Percentiles rank a stretch among this genome's conserved stretches.
phyloP scores from a whole-genome alignment of 2,113 vertebrate genomes.

The Alectura lathami region DNA sequence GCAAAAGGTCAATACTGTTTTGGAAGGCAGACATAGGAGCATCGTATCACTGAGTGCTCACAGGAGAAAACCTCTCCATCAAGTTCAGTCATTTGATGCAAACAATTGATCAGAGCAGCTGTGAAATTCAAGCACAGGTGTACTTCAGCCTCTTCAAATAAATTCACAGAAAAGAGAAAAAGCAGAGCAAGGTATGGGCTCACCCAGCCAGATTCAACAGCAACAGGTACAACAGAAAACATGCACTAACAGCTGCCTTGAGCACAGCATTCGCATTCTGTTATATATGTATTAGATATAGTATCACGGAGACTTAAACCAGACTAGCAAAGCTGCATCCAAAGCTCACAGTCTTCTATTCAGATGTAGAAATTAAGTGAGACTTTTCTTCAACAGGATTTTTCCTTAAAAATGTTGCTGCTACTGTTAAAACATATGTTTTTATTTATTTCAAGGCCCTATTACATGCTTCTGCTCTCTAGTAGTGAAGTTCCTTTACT shows the following conservation, averaged over 20 bases:
- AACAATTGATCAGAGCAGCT: not conserved
- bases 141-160: not conserved
- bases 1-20: not conserved
- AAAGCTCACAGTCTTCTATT: not conserved
- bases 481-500: fast-evolving
- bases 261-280: fast-evolving
- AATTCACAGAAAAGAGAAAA: not conserved
- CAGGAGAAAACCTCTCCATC: not conserved
- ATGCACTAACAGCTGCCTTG: fast-evolving
- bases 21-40: not conserved
- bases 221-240: not conserved
- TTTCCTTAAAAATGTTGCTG: not conserved
- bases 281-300: no score
- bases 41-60: not conserved
- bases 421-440: not conserved
- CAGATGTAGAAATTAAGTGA: fast-evolving
- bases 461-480: not conserved
- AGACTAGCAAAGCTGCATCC: not conserved
- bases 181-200: fast-evolving
- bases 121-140: not conserved
- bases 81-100: not conserved
- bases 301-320: fast-evolving
- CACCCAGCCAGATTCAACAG: not conserved
- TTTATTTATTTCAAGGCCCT: not conserved
- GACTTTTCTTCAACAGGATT: fast-evolving